Conservation (phyloP, 2,888 invertebrate genomes). For the Teinopalpus imperialis region DNA sequence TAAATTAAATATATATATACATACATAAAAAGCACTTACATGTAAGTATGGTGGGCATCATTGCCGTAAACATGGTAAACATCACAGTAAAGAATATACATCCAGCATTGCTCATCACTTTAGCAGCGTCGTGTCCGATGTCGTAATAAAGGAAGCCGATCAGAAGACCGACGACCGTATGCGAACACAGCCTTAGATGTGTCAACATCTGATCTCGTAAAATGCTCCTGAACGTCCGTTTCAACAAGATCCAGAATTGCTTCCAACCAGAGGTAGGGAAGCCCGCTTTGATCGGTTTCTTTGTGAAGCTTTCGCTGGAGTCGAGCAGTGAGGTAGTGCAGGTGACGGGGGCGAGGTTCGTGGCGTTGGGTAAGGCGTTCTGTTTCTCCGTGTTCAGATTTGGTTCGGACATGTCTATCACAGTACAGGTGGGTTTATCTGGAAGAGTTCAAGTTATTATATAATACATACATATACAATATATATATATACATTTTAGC, state of each 20-base stretch:
- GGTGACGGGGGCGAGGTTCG: constrained; percentile 79
- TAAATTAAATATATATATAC: no score
- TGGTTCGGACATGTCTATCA: constrained; percentile 79
- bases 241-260: constrained; percentile 94
- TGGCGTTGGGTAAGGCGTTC: constrained; percentile 54
- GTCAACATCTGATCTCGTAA: constrained; percentile 94
- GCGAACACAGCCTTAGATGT: constrained; percentile 92
- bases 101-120: constrained; percentile 97
- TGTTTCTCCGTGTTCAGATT: constrained; percentile 60
- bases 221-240: constrained; percentile 91
- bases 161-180: constrained; percentile 93
- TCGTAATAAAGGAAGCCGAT: constrained; percentile 97
- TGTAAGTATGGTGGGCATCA: constrained; percentile 99
- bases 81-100: constrained; percentile 97
- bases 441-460: no score
- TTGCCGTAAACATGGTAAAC: constrained; percentile 98
- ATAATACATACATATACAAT: no score
- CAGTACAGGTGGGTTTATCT: constrained; percentile 77
- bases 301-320: constrained; percentile 87
- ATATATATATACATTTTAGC: no score
- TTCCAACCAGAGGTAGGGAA: constrained; percentile 92
- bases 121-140: constrained; percentile 95
- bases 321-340: constrained; percentile 87
- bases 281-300: constrained; percentile 84
- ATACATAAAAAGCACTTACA: no score